Base-by-base conservation (phyloP, 2,888 invertebrate species). In the Cephus rjabovi region DNA sequence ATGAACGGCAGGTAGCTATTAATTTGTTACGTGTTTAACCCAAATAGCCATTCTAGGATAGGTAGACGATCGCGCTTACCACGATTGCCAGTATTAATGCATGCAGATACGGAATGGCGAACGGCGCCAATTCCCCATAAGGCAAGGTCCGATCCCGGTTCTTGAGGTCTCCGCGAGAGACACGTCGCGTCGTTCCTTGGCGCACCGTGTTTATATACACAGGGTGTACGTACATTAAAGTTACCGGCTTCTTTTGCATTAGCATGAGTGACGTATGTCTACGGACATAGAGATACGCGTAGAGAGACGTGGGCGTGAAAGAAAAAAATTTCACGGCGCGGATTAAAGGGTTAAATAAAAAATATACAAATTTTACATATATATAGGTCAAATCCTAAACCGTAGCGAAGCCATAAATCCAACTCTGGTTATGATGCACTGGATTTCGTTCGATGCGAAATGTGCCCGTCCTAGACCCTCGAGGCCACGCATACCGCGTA, bases 1-100 rank as follows among this genome's bases (percentile, higher is more conserved):
- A 87, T 80, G 80, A 79, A 73, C 78, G 74, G 80, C 81, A 81
- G 77, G 78, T 83, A 77, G 81, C 82, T 84, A 86, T 87, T 87
- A 84, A 83, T 87, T 84, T 83, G 81, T 85, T 81, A 81, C 77
- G 81, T 81, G 82, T 80, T 84, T 83, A 87, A 87, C 85, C 86
- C 83, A 80, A 85, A 85, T 86, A 83, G 82, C 85, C 83, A 83
- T 87, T 82, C 76, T 76, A 80, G 85, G 83, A 84, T 80, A 80
- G 79, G 56, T 56, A 56, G 76, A 74, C 78, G 76, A 40, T 70
- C 79, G 40, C 75, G 75, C 76, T 78, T 73, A 79, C 31, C 68
- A 69, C 75, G 78, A 75, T 69, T 56, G 56, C 37, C 35, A 35
- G 71, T 73, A 76, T 79, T 79, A 79, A 81, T 77, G 80, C 78